A percentile compares a stretch with the other conserved stretches of the same genome.
Conservation (phyloP, 1,140 invertebrate genomes). For the Aporrectodea caliginosa region DNA sequence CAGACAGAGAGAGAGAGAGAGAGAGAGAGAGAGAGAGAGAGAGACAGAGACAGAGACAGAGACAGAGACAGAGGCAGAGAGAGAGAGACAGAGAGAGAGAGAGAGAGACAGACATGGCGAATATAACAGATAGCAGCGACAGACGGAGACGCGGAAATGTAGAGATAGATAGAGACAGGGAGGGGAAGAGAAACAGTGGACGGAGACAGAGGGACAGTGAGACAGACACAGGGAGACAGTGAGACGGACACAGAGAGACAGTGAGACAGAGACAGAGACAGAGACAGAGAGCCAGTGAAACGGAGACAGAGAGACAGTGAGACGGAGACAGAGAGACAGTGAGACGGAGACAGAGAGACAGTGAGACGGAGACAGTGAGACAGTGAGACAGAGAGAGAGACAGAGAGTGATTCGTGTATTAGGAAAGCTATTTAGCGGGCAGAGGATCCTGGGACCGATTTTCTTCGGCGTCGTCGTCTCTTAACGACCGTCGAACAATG, state of each 20-base stretch:
- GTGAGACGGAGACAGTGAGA: background rate
- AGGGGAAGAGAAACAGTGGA: background rate
- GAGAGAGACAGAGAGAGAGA: background rate
- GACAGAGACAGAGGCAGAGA: background rate
- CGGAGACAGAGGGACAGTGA: background rate
- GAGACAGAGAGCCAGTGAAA: background rate
- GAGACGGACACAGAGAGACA: background rate
- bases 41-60: background rate
- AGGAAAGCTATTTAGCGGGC: background rate
- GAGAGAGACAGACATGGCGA: background rate
- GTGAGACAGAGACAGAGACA: background rate
- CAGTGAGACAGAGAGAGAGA: background rate
- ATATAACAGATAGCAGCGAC: background rate
- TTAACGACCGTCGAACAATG: no score
- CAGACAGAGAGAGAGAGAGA: background rate
- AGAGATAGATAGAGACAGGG: background rate
- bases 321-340: background rate
- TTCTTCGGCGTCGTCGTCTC: no score
- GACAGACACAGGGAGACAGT: background rate
- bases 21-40: background rate
- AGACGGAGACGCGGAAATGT: background rate
- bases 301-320: background rate
- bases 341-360: background rate
- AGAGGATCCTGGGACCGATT: background rate
- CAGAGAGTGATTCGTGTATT: background rate